Evolutionary conservation across 2,113 vertebrate genomes (phyloP).

Genomic region (Pungitius pungitius): DNA sequence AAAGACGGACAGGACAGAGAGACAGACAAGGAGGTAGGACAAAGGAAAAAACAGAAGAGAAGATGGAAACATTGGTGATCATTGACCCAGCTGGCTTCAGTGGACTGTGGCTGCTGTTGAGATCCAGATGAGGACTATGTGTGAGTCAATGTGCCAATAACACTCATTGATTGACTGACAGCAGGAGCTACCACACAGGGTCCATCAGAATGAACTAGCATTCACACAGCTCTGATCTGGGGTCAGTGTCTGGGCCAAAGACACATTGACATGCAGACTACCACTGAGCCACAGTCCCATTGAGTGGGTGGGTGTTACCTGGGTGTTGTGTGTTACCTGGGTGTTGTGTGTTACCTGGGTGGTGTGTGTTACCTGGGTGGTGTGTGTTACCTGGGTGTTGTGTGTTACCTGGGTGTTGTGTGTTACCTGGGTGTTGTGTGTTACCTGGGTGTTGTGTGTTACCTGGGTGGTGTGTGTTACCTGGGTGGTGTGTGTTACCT

Average conservation of each 20-base stretch:
- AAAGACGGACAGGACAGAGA: slow-evolving; percentile 2
- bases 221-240: too few relatives aligned
- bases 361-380: slow-evolving; percentile 93
- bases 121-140: not conserved
- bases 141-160: too few relatives aligned
- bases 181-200: too few relatives aligned
- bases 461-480: slow-evolving; percentile 94
- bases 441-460: slow-evolving; percentile 91
- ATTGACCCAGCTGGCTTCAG: not conserved
- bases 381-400: slow-evolving; percentile 92
- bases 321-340: too few relatives aligned
- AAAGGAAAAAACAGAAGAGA: slow-evolving; percentile 79
- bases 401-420: slow-evolving; percentile 89
- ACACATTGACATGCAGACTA: too few relatives aligned
- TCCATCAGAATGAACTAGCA: too few relatives aligned
- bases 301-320: too few relatives aligned
- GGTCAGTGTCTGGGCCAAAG: too few relatives aligned
- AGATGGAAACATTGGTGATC: slow-evolving; percentile 9
- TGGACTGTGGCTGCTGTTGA: not conserved
- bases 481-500: slow-evolving; percentile 94
- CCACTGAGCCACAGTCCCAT: too few relatives aligned
- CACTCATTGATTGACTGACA: too few relatives aligned
- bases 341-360: slow-evolving; percentile 91
- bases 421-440: slow-evolving; percentile 89
- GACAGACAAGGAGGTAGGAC: slow-evolving; percentile 50